Conservation (phyloP, 2,888 invertebrate species). For the Holacanthella duospinosa region DNA sequence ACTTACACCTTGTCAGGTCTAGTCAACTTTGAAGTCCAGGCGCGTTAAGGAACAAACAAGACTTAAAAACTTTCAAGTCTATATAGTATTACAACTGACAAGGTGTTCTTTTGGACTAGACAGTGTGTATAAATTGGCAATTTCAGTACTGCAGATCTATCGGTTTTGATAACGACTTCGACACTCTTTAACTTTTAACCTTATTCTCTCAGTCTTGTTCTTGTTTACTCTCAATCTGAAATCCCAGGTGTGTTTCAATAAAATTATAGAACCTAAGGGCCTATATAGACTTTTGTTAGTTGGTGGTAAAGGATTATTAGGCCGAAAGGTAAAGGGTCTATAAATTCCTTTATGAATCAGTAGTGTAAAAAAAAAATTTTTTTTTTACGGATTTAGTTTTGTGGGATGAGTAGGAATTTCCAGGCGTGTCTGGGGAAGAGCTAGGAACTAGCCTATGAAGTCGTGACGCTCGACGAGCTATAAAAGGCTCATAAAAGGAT, state of each 20-base stretch:
- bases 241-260: too few species aligned
- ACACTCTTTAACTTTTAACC: too few species aligned
- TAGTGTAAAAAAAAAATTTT: too few species aligned
- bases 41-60: not conserved
- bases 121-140: too few species aligned
- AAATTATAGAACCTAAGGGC: not conserved
- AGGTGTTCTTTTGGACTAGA: too few species aligned
- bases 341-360: not conserved
- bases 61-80: not conserved
- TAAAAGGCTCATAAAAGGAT: slow-evolving; percentile 27
- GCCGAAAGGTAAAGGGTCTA: not conserved
- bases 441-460: too few species aligned
- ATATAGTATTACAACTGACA: too few species aligned
- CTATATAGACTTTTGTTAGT: not conserved
- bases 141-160: too few species aligned
- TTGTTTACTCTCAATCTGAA: too few species aligned
- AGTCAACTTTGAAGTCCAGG: not conserved
- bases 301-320: not conserved
- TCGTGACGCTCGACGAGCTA: slow-evolving; percentile 10
- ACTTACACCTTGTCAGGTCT: not conserved
- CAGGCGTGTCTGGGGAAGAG: slow-evolving; percentile 16
- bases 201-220: too few species aligned
- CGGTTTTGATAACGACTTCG: too few species aligned
- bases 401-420: slow-evolving; percentile 14
- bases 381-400: not conserved